Conservation (phyloP, 2,888 invertebrate species). For the Parnassius glacialis region DNA sequence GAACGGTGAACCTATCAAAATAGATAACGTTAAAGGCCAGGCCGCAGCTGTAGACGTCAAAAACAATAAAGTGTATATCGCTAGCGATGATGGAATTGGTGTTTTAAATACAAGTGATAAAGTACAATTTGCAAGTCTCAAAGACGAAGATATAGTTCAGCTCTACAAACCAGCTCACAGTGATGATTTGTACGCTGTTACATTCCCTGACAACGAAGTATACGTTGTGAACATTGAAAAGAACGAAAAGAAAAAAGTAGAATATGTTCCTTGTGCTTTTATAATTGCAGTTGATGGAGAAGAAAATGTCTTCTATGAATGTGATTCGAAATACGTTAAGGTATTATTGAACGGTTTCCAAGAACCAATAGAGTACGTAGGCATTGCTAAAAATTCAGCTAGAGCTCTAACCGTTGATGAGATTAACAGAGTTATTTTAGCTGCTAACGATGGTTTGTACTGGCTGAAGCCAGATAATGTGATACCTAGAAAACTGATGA, state of each 20-base stretch:
- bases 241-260: slow-evolving; percentile 58
- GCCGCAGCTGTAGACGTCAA: slow-evolving; percentile 60
- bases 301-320: slow-evolving; percentile 68
- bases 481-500: slow-evolving; percentile 69
- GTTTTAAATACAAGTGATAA: slow-evolving; percentile 54
- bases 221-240: slow-evolving; percentile 52
- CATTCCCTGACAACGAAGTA: slow-evolving; percentile 66
- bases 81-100: slow-evolving; percentile 61
- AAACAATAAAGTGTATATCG: slow-evolving; percentile 60
- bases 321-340: slow-evolving; percentile 72
- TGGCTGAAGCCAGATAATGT: slow-evolving; percentile 55
- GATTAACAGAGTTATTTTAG: slow-evolving; percentile 52
- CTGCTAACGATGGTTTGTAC: slow-evolving; percentile 68
- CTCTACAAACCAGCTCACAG: slow-evolving; percentile 55
- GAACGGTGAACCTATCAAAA: slow-evolving; percentile 54
- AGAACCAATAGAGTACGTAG: slow-evolving; percentile 69
- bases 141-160: slow-evolving; percentile 70
- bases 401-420: slow-evolving; percentile 58
- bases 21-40: slow-evolving; percentile 64
- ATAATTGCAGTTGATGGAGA: slow-evolving; percentile 63
- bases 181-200: slow-evolving; percentile 58
- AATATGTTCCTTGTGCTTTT: slow-evolving; percentile 64
- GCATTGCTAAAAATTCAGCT: slow-evolving; percentile 62
- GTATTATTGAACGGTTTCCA: slow-evolving; percentile 64
- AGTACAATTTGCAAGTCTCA: slow-evolving; percentile 55